Evolutionary conservation across 2,797 vertebrate species (phyloP), one percentile per base, ranked within the genome.

Genomic region (Poeciliopsis turneri): DNA sequence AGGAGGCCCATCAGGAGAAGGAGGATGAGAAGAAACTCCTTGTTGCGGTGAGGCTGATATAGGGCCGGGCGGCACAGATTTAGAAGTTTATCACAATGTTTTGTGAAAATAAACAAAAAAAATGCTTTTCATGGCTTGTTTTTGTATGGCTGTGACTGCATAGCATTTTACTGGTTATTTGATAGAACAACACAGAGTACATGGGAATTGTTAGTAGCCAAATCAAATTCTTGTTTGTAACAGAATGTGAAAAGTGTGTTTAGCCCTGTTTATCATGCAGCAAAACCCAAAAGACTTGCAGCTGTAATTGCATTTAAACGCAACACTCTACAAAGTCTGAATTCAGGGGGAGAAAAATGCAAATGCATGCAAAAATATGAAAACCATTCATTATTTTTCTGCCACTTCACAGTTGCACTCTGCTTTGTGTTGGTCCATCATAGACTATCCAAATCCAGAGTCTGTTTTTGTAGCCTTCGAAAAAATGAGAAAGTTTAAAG

Each of bases 11-110:
- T 82, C 97, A 90, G 84, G 96, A 90, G 77, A 95, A 97, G 18
- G 95, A 96, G 88, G 95, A 96, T 81, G 97, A 99, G 89, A 98
- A 97, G 95, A 95, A 95, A 61, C 95, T 96, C 75, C 92, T 99
- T 39, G 87, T 98, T 76, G 93, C 92, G 83, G 98, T 98, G 88
- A 94, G 96, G 88, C 55, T 46, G 15, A 3, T 28, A 20, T 46
- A n/a, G 45, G 39, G 1, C 2, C 16, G 6, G 23, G 5, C 51
- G 7, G 20, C 51, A 46, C 12, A 0, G 45, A 53, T 25, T 25
- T 25, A 25, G 46, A 53, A 20, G 10, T 25, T 53, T 25, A 47
- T 47, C 15, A 47, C 15, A 2, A 47, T 18, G 18, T 47, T 18
- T 18, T 47, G 46, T 47, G 46, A 16, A 47, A 47, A 47, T 4